Evolutionary conservation across 2,113 vertebrate genomes (phyloP).

Genomic region (Campylomormyrus tamandua): DNA sequence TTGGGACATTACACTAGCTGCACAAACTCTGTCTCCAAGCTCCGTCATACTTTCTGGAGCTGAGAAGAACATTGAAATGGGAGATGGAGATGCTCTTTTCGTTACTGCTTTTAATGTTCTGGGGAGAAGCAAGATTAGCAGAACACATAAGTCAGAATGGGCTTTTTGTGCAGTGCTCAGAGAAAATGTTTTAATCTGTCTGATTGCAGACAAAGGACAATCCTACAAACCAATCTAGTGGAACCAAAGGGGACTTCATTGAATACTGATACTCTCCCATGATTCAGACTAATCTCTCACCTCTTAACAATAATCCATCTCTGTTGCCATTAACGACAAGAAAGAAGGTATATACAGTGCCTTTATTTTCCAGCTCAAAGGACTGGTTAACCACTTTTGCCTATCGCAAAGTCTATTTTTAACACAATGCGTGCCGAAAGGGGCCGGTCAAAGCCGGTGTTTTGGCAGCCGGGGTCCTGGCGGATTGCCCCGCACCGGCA

Average conservation of each 20-base stretch:
- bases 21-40: background rate
- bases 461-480: background rate
- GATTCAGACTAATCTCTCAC: background rate
- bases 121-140: background rate
- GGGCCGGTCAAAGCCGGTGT: background rate
- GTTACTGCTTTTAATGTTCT: background rate
- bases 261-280: constrained; percentile 7
- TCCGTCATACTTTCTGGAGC: background rate
- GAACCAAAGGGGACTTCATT: background rate
- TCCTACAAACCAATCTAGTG: background rate
- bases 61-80: background rate
- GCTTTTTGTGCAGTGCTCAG: background rate
- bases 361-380: background rate
- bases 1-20: background rate
- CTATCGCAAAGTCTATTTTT: constrained; percentile 9
- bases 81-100: background rate
- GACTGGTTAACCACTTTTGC: background rate
- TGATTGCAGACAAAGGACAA: background rate
- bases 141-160: background rate
- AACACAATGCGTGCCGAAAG: background rate
- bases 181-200: constrained; percentile 12
- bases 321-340: constrained; percentile 1
- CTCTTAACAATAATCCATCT: background rate
- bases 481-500: background rate
- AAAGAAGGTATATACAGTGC: constrained; percentile 10